Conservation (phyloP, 2,113 vertebrate species). For the Microtus richardsoni region DNA sequence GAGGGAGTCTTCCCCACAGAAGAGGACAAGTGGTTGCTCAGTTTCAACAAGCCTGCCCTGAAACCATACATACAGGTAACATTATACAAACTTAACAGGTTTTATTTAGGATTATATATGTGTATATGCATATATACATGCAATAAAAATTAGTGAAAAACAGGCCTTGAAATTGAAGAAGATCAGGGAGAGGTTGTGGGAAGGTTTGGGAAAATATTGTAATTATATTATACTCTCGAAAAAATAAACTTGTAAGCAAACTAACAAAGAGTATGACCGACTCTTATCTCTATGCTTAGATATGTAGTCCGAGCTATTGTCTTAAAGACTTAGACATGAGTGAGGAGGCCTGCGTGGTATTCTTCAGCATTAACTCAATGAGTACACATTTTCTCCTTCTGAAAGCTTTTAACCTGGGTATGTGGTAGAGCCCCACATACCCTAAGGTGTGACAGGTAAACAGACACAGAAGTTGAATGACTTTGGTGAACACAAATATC, state of each 20-base stretch:
- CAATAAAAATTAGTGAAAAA: neutral
- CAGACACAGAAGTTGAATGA: neutral
- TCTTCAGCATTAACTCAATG: neutral
- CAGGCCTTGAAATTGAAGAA: neutral
- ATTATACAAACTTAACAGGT: neutral
- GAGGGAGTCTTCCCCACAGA: neutral
- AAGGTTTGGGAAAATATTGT: neutral
- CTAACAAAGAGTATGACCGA: neutral
- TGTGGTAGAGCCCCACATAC: neutral
- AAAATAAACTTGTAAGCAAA: neutral
- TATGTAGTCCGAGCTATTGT: neutral
- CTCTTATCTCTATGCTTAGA: neutral
- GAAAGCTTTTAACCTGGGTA: neutral
- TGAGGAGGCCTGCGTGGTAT: neutral
- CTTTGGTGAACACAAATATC: neutral
- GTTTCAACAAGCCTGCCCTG: no score
- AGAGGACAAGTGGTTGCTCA: neutral
- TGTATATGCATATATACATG: neutral
- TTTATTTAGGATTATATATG: neutral
- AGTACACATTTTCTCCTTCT: neutral
- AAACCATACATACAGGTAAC: neutral
- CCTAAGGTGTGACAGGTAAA: neutral
- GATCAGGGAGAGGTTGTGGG: neutral
- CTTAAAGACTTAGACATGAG: neutral
- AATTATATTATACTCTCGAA: neutral